Evolutionary conservation across 1,140 invertebrate genomes (phyloP).

Genomic region (Brachionus calyciflorus): DNA sequence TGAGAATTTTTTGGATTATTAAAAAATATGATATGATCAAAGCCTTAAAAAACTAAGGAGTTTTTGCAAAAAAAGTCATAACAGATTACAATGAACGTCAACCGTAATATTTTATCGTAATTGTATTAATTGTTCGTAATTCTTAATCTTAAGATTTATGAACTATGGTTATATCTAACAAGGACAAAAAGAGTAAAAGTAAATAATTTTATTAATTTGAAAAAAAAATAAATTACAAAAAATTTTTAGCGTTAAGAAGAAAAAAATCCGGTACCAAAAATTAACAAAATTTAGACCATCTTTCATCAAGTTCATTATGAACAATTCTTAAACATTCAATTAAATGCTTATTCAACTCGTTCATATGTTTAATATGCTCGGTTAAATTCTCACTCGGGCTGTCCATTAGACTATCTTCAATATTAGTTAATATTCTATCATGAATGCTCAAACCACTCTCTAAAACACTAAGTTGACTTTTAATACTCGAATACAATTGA

Average conservation of each 20-base stretch:
- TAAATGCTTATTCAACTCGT: conserved; percentile 45
- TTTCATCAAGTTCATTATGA: conserved; percentile 17
- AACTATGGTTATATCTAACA: too few relatives aligned
- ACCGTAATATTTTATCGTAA: too few relatives aligned
- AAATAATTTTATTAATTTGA: too few relatives aligned
- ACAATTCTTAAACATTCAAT: conserved; percentile 37
- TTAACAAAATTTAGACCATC: conserved; percentile 45
- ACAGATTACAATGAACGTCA: too few relatives aligned
- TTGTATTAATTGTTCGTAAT: too few relatives aligned
- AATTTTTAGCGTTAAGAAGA: neutral
- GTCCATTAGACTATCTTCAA: neutral
- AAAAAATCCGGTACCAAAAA: neutral
- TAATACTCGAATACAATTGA: conserved; percentile 37
- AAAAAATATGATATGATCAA: too few relatives aligned
- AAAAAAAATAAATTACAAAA: too few relatives aligned
- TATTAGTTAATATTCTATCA: conserved; percentile 27
- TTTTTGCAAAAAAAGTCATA: too few relatives aligned
- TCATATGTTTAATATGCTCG: conserved; percentile 35
- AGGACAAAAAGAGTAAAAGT: too few relatives aligned
- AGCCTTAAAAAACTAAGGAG: too few relatives aligned
- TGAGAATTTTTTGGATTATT: too few relatives aligned
- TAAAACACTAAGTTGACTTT: conserved; percentile 23
- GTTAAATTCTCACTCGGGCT: conserved; percentile 11
- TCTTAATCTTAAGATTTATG: too few relatives aligned
- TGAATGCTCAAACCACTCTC: conserved; percentile 45